Evolutionary conservation across 2,113 vertebrate genomes (phyloP), one percentile per base, ranked within the genome.

Genomic region (Nerophis ophidion): DNA sequence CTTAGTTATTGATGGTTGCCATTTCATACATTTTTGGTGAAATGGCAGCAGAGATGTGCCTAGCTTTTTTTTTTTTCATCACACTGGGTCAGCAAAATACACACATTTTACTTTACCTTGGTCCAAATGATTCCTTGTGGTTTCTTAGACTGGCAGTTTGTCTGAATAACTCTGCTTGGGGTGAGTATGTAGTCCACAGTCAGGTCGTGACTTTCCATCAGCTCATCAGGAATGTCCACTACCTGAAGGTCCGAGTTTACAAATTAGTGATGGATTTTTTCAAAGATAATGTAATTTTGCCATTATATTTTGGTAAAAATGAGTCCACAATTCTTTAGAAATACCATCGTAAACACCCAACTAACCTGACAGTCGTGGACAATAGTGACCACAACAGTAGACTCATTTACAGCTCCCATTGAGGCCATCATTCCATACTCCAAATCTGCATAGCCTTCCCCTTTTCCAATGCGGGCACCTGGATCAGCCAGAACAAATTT

Each of bases 391-490:
- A 99, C 92, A 8, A 93, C 90, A 1, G 93, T 94, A 35, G 83
- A 87, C 33, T 87, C 84, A 48, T 74, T 75, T 67, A 97, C 90
- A 0, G 93, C 92, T 33, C 91, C 94, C 92, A 97, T 96, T 0
- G 90, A 90, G 34, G 86, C 90, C 96, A 98, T 98, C 95, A 98
- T 97, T 60, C 90, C 93, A 8, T 94, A 97, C 66, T 98, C 97
- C 81, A 99, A 83, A 61, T 99, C 97, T 0, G 96, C 93, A 47
- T 88, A 99, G 19, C 97, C 97, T 81, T 99, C 95, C 7, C 97
- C 97, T 88, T 99, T 99, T 42, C 97, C 97, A 48, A 99, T 93
- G 15, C 97, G 90, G 86, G 92, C 91, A 34, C 97, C 97, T 99
- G 46, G n/a, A 63, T 34, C 36, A 66, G 16, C 35, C 8, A 55